phyloP scores from a whole-genome alignment of 2,888 invertebrate species.

The Apotomis turbidana region DNA sequence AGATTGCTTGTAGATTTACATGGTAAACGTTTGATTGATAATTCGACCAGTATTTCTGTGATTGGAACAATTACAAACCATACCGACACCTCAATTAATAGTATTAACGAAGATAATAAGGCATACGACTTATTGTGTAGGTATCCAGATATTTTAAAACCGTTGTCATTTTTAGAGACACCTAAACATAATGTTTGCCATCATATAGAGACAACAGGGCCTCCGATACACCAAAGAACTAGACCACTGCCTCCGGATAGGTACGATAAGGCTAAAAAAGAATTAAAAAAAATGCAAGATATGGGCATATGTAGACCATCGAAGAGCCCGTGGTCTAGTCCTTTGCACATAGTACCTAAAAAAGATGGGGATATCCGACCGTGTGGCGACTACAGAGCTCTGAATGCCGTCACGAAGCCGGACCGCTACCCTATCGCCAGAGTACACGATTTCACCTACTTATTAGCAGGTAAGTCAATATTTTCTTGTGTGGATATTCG shows the following conservation, averaged over 20 bases:
- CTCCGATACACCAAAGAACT: constrained; percentile 49
- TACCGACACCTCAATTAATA: not conserved
- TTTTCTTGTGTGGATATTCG: constrained; percentile 1
- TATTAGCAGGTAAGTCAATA: constrained; percentile 1
- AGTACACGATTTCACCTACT: not conserved
- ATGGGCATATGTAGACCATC: constrained; percentile 60
- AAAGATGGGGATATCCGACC: constrained; percentile 45
- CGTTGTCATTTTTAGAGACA: constrained; percentile 36
- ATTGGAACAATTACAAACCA: no score
- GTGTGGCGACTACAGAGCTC: constrained; percentile 42
- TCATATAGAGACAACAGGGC: constrained; percentile 52
- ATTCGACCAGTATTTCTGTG: not conserved
- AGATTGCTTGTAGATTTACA: constrained; percentile 38
- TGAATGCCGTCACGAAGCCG: not conserved
- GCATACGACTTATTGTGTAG: constrained; percentile 38
- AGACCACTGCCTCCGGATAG: constrained; percentile 52
- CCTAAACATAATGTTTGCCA: constrained; percentile 43
- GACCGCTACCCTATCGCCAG: constrained; percentile 1
- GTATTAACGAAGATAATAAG: constrained; percentile 10
- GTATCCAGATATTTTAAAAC: constrained; percentile 42
- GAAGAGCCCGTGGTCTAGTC: constrained; percentile 57
- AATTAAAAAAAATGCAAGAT: constrained; percentile 51
- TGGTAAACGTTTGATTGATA: not conserved
- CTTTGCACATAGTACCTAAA: constrained; percentile 50
- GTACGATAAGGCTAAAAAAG: constrained; percentile 48